phyloP scores from a whole-genome alignment of 2,797 vertebrate species.

The Acanthurus leucopareius region DNA sequence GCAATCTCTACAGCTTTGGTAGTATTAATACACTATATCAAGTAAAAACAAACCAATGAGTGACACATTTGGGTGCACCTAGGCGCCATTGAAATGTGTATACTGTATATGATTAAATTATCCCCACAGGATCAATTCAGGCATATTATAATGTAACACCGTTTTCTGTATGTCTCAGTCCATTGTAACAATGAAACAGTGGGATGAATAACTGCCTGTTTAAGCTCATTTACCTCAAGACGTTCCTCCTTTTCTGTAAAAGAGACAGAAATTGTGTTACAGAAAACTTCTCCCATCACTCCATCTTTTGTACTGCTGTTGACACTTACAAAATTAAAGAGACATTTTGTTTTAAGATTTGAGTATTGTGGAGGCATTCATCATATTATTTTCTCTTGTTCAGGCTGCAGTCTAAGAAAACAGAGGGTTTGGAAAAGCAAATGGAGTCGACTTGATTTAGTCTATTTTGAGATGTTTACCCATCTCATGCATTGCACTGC shows the following conservation, averaged over 20 bases:
- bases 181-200: slow-evolving; percentile 90
- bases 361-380: slow-evolving; percentile 38
- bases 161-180: slow-evolving; percentile 90
- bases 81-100: slow-evolving; percentile 91
- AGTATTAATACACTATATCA: slow-evolving; percentile 92
- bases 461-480: background rate
- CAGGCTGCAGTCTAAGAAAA: background rate
- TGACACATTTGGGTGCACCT: slow-evolving; percentile 89
- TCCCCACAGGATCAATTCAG: slow-evolving; percentile 93
- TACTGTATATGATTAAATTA: slow-evolving; percentile 83
- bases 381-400: background rate
- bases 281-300: slow-evolving; percentile 96
- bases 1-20: slow-evolving; percentile 91
- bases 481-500: background rate
- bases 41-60: slow-evolving; percentile 86
- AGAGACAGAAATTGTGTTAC: slow-evolving; percentile 83
- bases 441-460: background rate
- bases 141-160: slow-evolving; percentile 91
- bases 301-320: slow-evolving; percentile 99
- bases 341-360: slow-evolving; percentile 98
- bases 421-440: background rate
- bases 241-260: slow-evolving; percentile 97
- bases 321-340: slow-evolving; percentile 99
- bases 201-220: slow-evolving; percentile 93
- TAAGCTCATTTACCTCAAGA: slow-evolving; percentile 99